Evolutionary conservation across 1,140 invertebrate genomes (phyloP).

Genomic region (Trachelipus rathkii): DNA sequence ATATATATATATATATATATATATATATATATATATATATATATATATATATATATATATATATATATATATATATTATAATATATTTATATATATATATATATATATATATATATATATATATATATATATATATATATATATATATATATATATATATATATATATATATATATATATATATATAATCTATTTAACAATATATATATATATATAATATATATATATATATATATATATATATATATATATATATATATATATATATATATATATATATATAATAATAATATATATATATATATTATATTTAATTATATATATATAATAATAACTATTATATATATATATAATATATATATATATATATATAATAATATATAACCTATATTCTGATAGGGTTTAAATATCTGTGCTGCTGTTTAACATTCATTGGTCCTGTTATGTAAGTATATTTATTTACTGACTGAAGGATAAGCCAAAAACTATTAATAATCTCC

Average conservation of each 20-base stretch:
- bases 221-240: slow-evolving; percentile 8
- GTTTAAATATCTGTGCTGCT: no score
- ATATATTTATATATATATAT: background rate
- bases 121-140: slow-evolving; percentile 3
- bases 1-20: background rate
- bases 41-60: no score
- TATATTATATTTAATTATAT: background rate
- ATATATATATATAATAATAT: background rate
- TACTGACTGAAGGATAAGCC: background rate
- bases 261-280: background rate
- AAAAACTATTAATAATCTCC: background rate
- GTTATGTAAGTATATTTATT: background rate
- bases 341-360: background rate
- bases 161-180: background rate
- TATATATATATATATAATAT: background rate
- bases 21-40: slow-evolving; percentile 6
- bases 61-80: no score
- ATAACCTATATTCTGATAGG: no score
- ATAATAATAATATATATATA: background rate
- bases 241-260: background rate
- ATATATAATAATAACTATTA: no score
- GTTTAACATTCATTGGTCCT: background rate
- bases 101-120: background rate
- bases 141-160: background rate
- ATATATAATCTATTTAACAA: background rate